Conservation (phyloP, 2,888 invertebrate genomes). For the Caenorhabditis sp. region DNA sequence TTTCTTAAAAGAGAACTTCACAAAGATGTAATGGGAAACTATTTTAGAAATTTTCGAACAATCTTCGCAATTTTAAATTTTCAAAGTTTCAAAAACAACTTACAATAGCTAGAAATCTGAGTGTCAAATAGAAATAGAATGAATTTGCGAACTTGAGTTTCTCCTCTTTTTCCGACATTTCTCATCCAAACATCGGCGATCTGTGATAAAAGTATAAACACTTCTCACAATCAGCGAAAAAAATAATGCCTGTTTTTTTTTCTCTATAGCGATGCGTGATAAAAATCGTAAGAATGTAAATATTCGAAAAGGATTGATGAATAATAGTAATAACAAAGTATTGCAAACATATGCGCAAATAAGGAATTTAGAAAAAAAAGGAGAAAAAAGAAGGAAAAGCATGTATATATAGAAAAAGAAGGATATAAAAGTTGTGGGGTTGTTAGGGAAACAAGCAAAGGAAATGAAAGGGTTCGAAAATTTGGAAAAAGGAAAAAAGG, state of each 20-base stretch:
- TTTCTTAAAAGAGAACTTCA: no score
- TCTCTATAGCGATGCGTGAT: background rate
- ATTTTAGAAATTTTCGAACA: no score
- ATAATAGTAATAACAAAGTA: background rate
- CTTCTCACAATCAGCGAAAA: background rate
- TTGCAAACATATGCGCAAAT: background rate
- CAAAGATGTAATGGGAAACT: no score
- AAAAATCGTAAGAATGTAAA: conserved; percentile 1
- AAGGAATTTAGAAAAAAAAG: background rate
- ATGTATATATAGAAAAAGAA: no score
- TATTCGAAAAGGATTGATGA: background rate
- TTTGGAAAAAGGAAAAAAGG: no score
- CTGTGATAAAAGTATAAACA: background rate
- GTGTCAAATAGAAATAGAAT: background rate
- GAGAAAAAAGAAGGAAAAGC: background rate
- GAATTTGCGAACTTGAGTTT: background rate
- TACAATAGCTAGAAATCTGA: background rate
- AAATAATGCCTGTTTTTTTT: background rate
- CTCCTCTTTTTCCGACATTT: background rate
- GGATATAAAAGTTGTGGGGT: background rate
- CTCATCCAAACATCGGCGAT: background rate
- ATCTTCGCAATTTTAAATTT: no score
- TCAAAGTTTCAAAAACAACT: background rate
- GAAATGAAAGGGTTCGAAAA: background rate
- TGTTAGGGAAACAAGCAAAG: background rate